phyloP scores from a whole-genome alignment of 2,113 vertebrate genomes.

The Macheiramphus alcinus region DNA sequence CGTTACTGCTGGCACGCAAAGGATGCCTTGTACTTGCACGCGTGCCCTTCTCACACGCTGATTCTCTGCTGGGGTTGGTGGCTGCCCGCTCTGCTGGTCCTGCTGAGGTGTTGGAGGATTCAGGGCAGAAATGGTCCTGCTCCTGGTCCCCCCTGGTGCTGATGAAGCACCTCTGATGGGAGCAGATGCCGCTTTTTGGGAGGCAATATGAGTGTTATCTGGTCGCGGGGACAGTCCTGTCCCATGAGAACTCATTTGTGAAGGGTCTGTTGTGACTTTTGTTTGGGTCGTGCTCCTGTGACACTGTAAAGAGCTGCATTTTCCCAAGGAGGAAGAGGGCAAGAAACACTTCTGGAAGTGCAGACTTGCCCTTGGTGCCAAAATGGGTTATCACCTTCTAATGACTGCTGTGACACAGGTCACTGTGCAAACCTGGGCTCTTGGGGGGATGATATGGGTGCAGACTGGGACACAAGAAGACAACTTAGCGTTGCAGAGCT shows the following conservation, averaged over 20 bases:
- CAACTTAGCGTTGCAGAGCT: background rate
- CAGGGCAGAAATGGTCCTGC: background rate
- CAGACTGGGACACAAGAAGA: background rate
- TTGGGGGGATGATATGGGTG: background rate
- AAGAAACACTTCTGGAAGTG: background rate
- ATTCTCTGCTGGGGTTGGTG: background rate
- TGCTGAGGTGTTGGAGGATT: background rate
- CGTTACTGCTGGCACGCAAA: background rate
- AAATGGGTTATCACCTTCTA: background rate
- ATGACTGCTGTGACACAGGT: background rate
- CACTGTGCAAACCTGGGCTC: background rate
- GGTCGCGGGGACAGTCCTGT: background rate
- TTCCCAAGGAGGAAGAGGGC: background rate
- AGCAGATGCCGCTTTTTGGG: background rate
- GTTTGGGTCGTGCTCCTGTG: background rate
- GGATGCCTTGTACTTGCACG: background rate
- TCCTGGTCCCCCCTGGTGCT: background rate
- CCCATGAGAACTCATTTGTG: background rate
- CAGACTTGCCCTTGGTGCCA: background rate
- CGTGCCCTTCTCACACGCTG: background rate
- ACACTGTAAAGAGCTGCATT: background rate
- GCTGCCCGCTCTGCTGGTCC: background rate
- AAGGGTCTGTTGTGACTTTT: background rate
- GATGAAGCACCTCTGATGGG: background rate
- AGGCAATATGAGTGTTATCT: accelerated